Conservation (phyloP, 2,888 invertebrate species). For the Tuta absoluta region DNA sequence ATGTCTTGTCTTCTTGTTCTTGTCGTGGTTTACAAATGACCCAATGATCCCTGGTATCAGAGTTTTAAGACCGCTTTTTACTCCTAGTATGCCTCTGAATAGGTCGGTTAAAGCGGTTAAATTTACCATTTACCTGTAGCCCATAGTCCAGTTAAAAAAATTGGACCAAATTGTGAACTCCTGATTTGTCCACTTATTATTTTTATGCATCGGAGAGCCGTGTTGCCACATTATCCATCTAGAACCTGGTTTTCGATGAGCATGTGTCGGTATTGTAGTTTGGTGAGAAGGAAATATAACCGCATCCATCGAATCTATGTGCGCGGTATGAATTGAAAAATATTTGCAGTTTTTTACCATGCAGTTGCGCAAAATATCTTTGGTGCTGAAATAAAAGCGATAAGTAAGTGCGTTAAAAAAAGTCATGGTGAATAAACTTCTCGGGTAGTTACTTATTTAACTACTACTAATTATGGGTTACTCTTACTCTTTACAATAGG, state of each 20-base stretch:
- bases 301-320: not conserved
- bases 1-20: no score
- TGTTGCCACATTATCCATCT: not conserved
- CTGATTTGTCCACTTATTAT: not conserved
- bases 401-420: no score
- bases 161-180: not conserved
- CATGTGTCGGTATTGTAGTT: not conserved
- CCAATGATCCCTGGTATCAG: no score
- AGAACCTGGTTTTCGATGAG: not conserved
- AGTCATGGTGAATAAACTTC: no score
- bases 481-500: no score
- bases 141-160: constrained; percentile 8
- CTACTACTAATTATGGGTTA: no score
- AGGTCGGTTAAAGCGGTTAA: no score
- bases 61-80: no score
- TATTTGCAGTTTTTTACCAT: not conserved
- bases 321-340: not conserved
- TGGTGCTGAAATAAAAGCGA: not conserved
- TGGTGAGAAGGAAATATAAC: not conserved
- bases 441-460: no score
- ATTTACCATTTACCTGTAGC: constrained; percentile 14
- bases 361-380: not conserved
- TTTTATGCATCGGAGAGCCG: not conserved
- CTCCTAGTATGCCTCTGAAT: no score
- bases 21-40: no score